Evolutionary conservation across 2,113 vertebrate genomes (phyloP).

Genomic region (Vicugna pacos): DNA sequence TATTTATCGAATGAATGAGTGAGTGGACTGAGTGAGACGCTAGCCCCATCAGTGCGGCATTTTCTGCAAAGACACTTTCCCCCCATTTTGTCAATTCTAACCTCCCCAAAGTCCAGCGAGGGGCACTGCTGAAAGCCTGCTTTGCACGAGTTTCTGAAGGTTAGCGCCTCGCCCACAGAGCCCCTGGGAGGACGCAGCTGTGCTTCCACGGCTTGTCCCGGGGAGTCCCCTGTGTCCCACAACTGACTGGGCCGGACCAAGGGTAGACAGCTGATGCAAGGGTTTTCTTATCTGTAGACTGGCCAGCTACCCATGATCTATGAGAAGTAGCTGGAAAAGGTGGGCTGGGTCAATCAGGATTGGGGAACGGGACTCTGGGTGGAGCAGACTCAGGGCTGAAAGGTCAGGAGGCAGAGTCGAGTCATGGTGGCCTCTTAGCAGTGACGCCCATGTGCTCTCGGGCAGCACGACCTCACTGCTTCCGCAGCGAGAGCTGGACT

Average conservation of each 20-base stretch:
- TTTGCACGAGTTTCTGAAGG: not conserved
- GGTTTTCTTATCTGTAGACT: not conserved
- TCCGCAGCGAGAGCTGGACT: not conserved
- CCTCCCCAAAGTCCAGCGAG: not conserved
- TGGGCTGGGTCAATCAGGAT: not conserved
- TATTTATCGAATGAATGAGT: not conserved
- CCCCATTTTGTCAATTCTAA: not conserved
- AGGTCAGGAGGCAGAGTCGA: not conserved
- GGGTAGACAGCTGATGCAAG: not conserved
- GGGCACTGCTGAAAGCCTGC: not conserved
- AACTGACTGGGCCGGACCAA: not conserved
- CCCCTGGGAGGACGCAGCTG: not conserved
- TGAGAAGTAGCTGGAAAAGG: not conserved
- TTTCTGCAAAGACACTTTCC: not conserved
- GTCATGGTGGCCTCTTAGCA: too few relatives aligned
- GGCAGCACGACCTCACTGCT: not conserved
- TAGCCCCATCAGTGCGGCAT: not conserved
- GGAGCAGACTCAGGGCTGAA: not conserved
- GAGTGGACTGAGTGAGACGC: not conserved
- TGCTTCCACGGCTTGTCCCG: not conserved
- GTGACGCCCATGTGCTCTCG: not conserved
- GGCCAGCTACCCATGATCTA: not conserved
- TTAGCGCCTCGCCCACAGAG: fast-evolving
- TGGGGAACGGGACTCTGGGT: not conserved
- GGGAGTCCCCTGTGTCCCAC: not conserved